These are phyloP conservation scores for Dolichopus griseipennis DNA, from an alignment of 2,888 invertebrate genomes.

Conservation along the genomic window DNA sequence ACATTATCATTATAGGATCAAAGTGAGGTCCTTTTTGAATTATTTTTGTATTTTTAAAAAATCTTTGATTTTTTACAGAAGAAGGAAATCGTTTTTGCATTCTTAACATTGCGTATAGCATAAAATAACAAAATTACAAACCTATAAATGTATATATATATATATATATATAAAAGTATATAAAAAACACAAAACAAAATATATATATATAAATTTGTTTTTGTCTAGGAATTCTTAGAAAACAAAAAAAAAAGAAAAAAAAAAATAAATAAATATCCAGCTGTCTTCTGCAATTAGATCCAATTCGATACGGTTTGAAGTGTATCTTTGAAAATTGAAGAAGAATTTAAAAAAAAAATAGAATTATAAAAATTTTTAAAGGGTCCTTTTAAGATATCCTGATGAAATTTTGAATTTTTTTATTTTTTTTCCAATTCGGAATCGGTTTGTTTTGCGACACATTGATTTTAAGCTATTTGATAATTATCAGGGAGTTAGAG, in stretches of 20 bases:
- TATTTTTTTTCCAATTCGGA: no score
- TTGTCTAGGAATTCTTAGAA: neutral
- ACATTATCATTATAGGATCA: neutral
- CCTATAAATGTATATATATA: no score
- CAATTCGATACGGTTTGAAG: slow-evolving; percentile 1
- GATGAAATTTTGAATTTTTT: neutral
- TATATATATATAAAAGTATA: neutral
- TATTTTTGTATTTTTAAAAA: neutral
- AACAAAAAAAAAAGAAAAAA: no score
- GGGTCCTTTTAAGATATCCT: neutral
- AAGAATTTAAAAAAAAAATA: neutral
- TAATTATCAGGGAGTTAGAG: no score
- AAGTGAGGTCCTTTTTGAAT: neutral
- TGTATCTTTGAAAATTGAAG: no score
- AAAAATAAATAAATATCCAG: no score
- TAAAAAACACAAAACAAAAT: no score
- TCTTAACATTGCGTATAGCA: neutral
- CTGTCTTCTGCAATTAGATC: slow-evolving; percentile 6
- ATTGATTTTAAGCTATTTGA: no score
- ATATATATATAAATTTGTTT: no score
- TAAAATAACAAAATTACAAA: neutral
- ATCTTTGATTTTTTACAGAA: neutral
- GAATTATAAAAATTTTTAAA: neutral
- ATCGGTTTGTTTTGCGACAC: no score
- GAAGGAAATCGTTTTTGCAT: slow-evolving; percentile 4